Base-by-base conservation (phyloP, 2,888 invertebrate genomes). In the Athetis lepigone region DNA sequence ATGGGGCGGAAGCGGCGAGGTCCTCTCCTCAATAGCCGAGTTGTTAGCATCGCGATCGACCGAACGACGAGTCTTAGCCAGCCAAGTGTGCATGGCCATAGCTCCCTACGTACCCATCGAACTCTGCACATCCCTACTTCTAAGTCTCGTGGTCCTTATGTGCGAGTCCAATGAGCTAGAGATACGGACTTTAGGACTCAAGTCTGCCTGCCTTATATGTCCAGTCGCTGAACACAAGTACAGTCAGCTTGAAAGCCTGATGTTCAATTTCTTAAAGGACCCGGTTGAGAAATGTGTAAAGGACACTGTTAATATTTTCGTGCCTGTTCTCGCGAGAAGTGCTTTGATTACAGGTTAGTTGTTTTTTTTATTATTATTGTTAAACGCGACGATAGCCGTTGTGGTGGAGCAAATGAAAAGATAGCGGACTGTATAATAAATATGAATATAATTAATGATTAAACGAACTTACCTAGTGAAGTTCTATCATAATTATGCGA, bases 1-100 rank as follows among this genome's bases (percentile, higher is more conserved):
- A 83, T 95, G 94, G 94, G 94, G 94, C 1, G 94, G 93, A 8
- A 90, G 93, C 60, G 94, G 93, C 25, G 95, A 95, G 71, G 93
- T 95, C 0, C 64, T 95, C 11, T 94, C 95, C 0, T 89, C 92
- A 11, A 89, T 94, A 68, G 94, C 94, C 0, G 95, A 95, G 59
- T 75, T 94, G 0, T 79, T 95, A 3, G 88, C 92, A 0, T 94
- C 94, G 0, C 84, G 90, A 4, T 92, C 94, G 0, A 76, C 83
- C 0, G 94, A 95, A 54, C 87, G 94, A 1, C 80, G 93, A 0
- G 70, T 92, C 47, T 69, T 95, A 19, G 94, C 94, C 39, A 92
- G 93, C 70, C 93, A 94, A 73, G 91, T 93, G 58, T 95, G 94
- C 76, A 86, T 94, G 29, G 89, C 93, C 0, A 89, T 93, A 18